Base-by-base conservation (phyloP, 2,888 invertebrate genomes). In the Drosophila mercatorum region DNA sequence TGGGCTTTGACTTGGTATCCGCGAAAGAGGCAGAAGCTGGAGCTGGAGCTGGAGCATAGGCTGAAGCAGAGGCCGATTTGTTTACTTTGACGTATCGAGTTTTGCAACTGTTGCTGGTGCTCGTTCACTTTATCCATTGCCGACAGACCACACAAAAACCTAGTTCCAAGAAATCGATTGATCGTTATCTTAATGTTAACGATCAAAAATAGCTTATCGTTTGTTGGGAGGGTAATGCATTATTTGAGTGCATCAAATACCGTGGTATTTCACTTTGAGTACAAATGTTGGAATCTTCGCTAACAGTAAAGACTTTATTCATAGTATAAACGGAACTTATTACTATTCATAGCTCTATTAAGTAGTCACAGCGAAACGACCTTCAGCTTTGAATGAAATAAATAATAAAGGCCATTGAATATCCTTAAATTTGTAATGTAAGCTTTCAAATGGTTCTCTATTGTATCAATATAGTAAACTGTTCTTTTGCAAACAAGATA, bases 71-170 rank as follows among this genome's bases (percentile, higher is more conserved):
- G 47, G 8, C 34, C 38, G 17, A 55, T 66, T 83, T 87, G 77
- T 87, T 85, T 84, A 79, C 36, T 46, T 38, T 46, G 12, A 49
- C 55, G 44, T 78, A 79, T 81, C 73, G 57, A 67, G 60, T 81
- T 88, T 58, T 68, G 69, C 73, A 81, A 73, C 61, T 85, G 75
- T 77, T 75, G 83, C 69, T 82, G 80, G 80, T 78, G 83, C 83
- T 75, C 78, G 66, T 38, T 41, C 72, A 62, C 69, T 80, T 87
- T 80, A 84, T 74, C 72, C 71, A 71, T 34, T 62, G 81, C 83
- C 88, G 85, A 64, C 80, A 77, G 84, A 84, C 84, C 84, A 84
- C 84, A 84, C 84, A 84, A 70, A 68, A 71, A 55, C 40, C 14
- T 2, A 38, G 12, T 83, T 83, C 78, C 53, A 40, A 47, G 34